Evolutionary conservation across 2,888 invertebrate species (phyloP).

Genomic region (Dorcus parallelipipedus): DNA sequence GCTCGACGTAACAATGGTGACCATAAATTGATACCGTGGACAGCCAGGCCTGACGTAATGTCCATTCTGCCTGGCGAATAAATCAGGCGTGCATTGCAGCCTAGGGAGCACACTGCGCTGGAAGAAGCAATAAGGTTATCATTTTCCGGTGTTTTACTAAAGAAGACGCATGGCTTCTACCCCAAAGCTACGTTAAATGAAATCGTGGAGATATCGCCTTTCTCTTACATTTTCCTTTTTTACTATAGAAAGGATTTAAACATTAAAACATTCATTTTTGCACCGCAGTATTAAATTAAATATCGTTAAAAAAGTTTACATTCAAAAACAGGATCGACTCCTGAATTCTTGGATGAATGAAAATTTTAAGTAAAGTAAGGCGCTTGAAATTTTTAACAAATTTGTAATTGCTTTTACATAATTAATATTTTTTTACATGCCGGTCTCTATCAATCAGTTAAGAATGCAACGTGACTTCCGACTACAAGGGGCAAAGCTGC

Average conservation of each 20-base stretch:
- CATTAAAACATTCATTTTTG: too few species aligned
- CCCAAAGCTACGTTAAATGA: slow-evolving; percentile 29
- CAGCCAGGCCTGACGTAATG: slow-evolving; percentile 37
- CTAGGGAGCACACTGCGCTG: slow-evolving; percentile 31
- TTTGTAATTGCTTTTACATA: too few species aligned
- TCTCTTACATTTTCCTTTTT: background rate
- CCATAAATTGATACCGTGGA: slow-evolving; percentile 38
- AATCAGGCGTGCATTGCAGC: slow-evolving; percentile 39
- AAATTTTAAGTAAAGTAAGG: too few species aligned
- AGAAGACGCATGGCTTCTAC: slow-evolving; percentile 38
- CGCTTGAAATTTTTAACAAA: too few species aligned
- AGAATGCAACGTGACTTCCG: too few species aligned
- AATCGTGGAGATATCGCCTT: background rate
- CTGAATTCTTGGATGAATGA: too few species aligned
- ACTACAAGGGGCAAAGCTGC: too few species aligned
- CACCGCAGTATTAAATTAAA: too few species aligned
- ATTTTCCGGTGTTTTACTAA: slow-evolving; percentile 45
- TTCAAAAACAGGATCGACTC: too few species aligned
- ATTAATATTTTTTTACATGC: too few species aligned
- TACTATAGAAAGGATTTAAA: background rate
- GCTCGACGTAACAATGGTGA: slow-evolving; percentile 30
- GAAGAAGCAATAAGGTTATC: slow-evolving; percentile 44
- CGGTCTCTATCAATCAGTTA: too few species aligned
- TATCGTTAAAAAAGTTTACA: too few species aligned
- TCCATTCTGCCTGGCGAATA: slow-evolving; percentile 37